Evolutionary conservation across 2,113 vertebrate genomes (phyloP).

Genomic region (Copsychus sechellarum): DNA sequence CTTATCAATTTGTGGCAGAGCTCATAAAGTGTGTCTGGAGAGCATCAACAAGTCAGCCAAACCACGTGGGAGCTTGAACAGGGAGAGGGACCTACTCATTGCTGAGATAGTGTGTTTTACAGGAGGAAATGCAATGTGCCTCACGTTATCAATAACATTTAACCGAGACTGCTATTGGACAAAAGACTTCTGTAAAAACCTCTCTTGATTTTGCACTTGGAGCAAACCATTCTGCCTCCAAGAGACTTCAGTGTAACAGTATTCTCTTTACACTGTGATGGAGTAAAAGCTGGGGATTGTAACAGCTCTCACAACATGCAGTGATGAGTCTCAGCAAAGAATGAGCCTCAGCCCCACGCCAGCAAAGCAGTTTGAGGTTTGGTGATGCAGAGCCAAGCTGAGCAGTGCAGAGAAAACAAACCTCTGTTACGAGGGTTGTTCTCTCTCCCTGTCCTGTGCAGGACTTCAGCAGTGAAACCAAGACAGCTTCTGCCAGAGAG

Average conservation of each 20-base stretch:
- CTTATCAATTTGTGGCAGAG: neutral
- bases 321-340: neutral
- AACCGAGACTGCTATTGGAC: neutral
- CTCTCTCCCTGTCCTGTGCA: neutral
- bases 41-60: neutral
- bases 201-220: neutral
- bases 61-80: neutral
- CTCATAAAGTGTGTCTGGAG: neutral
- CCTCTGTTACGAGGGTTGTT: accelerated
- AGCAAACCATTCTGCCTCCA: neutral
- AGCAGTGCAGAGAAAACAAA: neutral
- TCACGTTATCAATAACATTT: neutral
- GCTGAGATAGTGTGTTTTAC: accelerated
- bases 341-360: neutral
- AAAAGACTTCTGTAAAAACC: neutral
- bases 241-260: accelerated
- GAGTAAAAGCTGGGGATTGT: neutral
- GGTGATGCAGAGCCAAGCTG: neutral
- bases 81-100: neutral
- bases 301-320: neutral
- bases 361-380: neutral
- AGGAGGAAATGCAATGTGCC: neutral
- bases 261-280: neutral
- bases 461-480: neutral
- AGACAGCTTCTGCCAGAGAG: neutral